Evolutionary conservation across 2,888 invertebrate species (phyloP).

Genomic region (Dryomyza anilis): DNA sequence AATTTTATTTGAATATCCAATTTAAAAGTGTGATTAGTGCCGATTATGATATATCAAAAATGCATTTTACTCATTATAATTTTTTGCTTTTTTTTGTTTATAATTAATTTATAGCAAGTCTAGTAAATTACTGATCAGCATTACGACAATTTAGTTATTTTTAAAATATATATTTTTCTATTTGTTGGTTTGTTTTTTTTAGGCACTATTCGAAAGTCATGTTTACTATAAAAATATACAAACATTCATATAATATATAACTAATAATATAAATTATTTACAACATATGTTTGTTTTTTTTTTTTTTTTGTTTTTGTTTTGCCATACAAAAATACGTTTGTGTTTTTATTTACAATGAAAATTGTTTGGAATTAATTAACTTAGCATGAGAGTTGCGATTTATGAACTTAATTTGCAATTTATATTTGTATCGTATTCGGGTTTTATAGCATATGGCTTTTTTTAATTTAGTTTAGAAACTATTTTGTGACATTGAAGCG

Average conservation of each 20-base stretch:
- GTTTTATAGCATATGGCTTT: too few relatives aligned
- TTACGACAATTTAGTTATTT: too few relatives aligned
- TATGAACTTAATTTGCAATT: too few relatives aligned
- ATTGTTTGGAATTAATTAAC: neutral
- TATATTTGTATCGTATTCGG: too few relatives aligned
- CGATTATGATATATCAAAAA: too few relatives aligned
- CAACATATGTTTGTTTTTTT: neutral
- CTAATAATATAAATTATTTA: constrained; percentile 1
- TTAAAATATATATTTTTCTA: too few relatives aligned
- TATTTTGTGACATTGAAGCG: too few relatives aligned
- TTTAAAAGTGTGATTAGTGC: too few relatives aligned
- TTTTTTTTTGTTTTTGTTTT: too few relatives aligned
- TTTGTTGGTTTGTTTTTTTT: neutral
- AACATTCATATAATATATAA: neutral
- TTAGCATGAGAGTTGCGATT: neutral
- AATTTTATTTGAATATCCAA: too few relatives aligned
- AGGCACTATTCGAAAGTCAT: constrained; percentile 18
- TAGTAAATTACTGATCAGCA: too few relatives aligned
- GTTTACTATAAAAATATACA: constrained; percentile 1
- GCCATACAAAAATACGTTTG: neutral
- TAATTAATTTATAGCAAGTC: neutral
- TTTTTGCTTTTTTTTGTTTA: neutral
- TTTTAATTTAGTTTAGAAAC: too few relatives aligned
- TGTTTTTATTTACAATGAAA: constrained; percentile 15
- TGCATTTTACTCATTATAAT: neutral